phyloP scores from a whole-genome alignment of 2,797 vertebrate genomes.

The Tokudaia muenninki region DNA sequence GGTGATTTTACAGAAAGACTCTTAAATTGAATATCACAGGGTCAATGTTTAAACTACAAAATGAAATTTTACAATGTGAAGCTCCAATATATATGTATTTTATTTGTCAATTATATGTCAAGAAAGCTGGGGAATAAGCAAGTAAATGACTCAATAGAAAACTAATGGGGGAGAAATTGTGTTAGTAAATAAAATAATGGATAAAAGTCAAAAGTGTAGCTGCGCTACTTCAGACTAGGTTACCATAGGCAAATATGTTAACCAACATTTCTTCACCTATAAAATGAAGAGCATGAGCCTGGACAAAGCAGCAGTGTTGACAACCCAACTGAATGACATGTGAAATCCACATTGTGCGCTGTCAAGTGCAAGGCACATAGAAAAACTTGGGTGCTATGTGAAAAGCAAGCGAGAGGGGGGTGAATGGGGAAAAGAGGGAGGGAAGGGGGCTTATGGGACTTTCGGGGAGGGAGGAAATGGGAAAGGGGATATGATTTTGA shows the following conservation, averaged over 20 bases:
- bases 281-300: background rate
- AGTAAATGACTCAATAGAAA: background rate
- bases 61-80: background rate
- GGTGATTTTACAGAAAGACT: background rate
- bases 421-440: too few relatives aligned
- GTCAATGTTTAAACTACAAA: background rate
- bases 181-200: background rate
- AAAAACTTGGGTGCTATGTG: slow-evolving; percentile 2
- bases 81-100: background rate
- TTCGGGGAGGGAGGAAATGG: too few relatives aligned
- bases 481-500: too few relatives aligned
- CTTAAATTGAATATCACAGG: background rate
- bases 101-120: background rate
- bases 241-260: background rate
- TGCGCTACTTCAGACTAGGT: background rate
- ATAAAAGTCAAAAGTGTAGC: background rate
- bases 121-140: background rate
- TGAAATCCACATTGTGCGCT: background rate
- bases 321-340: background rate
- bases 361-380: background rate
- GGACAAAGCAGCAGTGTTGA: background rate
- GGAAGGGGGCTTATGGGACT: too few relatives aligned
- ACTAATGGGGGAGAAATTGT: background rate
- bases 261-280: background rate
- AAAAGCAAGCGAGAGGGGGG: too few relatives aligned